These are phyloP conservation scores for Dascyllus trimaculatus DNA, from an alignment of 2,113 vertebrate genomes.

Conservation along the genomic window DNA sequence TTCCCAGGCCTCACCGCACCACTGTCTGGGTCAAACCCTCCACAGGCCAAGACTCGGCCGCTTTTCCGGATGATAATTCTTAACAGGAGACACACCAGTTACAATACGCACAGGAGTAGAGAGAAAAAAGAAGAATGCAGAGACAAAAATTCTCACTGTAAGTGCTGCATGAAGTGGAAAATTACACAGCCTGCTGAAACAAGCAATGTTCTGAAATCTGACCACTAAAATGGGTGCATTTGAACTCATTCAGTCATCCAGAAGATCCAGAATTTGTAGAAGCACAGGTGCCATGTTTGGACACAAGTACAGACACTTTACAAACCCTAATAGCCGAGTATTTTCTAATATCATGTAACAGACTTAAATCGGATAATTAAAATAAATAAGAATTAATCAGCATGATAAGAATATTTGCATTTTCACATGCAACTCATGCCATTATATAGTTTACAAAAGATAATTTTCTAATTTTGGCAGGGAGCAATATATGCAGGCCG, in stretches of 20 bases:
- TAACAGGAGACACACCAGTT: constrained; percentile 50
- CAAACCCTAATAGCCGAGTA: not conserved
- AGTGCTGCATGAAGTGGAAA: constrained; percentile 46
- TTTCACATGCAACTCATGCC: no score
- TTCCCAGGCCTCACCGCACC: constrained; percentile 55
- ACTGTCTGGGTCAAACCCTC: constrained; percentile 54
- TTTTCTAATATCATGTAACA: not conserved
- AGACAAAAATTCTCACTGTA: constrained; percentile 23
- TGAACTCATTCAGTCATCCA: constrained; percentile 5
- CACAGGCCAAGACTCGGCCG: constrained; percentile 48
- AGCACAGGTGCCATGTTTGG: constrained; percentile 38
- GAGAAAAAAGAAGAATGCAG: constrained; percentile 17
- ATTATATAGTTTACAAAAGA: no score
- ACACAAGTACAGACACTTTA: constrained; percentile 6
- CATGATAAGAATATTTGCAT: not conserved
- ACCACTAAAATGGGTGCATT: not conserved
- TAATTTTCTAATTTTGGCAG: no score
- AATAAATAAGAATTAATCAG: not conserved
- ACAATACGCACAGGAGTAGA: constrained; percentile 21
- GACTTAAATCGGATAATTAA: not conserved
- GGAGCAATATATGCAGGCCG: no score
- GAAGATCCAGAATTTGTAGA: not conserved
- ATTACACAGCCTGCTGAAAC: constrained; percentile 22
- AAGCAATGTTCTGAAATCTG: constrained; percentile 23
- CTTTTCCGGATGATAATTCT: constrained; percentile 55